Evolutionary conservation across 2,888 invertebrate genomes (phyloP), one percentile per base, ranked within the genome.

Genomic region (Cordilura impudica): DNA sequence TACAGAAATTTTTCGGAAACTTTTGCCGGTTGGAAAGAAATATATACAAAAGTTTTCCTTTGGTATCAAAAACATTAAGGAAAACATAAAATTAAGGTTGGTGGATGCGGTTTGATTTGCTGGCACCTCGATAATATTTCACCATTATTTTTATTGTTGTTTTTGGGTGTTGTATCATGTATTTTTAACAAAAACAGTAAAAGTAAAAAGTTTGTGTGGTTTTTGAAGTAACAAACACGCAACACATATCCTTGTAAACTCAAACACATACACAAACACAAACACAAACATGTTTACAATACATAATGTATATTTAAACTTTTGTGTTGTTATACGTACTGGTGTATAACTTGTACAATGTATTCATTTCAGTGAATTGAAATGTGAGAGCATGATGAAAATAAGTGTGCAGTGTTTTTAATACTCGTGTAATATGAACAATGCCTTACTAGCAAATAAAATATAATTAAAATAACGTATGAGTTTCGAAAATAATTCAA

Each of bases 101-200:
- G 74, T 75, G 54, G 45, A 4, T 75, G 74, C 47, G 74, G 74
- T 75, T 75, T 75, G 74, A 75, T 75, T 69, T 75, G 18, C 60
- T 61, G 35, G 58, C 66, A 75, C 67, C 67, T 69, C 54, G 54
- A 19, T 69, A 61, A 54, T 75, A 26, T 61, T 75, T 69, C 5
- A 39, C n/a, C n/a, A 43, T 35, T 43, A 61, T 54, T 60, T 74
- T 47, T 65, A 43, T 53, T 61, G 29, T 51, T 31, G 14, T 12
- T 16, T 16, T 31, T 18, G 39, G 6, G 49, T 51, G 16, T 39
- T 43, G 39, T 16, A 14, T 12, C 16, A 16, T 16, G 12, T 39
- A 29, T 35, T 71, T 26, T 72, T 23, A n/a, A 51, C n/a, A 51
- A 14, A 51, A 29, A 61, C 16, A 66, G 47, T 29, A 51, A 26